These are phyloP conservation scores for Proterorhinus semilunaris DNA, from an alignment of 2,113 vertebrate species.

Conservation along the genomic window DNA sequence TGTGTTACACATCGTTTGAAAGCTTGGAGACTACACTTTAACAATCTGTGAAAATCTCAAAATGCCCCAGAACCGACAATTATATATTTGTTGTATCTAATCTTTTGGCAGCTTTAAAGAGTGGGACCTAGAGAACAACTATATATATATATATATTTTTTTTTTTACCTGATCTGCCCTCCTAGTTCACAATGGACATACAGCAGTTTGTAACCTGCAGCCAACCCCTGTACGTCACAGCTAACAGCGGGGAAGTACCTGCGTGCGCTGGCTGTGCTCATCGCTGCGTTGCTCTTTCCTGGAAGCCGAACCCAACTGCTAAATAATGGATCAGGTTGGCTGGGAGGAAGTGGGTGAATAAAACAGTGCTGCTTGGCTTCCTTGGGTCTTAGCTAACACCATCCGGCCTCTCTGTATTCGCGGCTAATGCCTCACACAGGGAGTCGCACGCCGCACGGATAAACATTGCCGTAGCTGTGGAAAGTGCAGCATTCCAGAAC, in stretches of 20 bases:
- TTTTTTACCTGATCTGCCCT: background rate
- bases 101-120: too few relatives aligned
- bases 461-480: slow-evolving; percentile 19
- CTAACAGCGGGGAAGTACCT: background rate
- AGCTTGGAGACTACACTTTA: too few relatives aligned
- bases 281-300: background rate
- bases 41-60: too few relatives aligned
- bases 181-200: background rate
- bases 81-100: too few relatives aligned
- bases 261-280: background rate
- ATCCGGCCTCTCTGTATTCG: background rate
- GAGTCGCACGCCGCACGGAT: background rate
- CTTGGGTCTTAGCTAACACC: background rate
- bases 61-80: too few relatives aligned
- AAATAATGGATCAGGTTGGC: slow-evolving; percentile 13
- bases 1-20: too few relatives aligned
- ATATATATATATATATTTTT: too few relatives aligned
- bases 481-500: slow-evolving; percentile 6
- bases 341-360: slow-evolving; percentile 1
- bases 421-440: background rate
- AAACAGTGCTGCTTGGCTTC: background rate
- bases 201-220: background rate
- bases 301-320: background rate
- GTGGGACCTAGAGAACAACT: too few relatives aligned
- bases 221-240: background rate